Evolutionary conservation across 2,113 vertebrate species (phyloP).

Genomic region (pig (Sus scrofa)): T2T-Sscrofa CM000817.6:112311001-112311500

Average conservation of each 20-base stretch:
- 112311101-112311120: not conserved
- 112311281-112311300: not conserved
- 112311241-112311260: accelerated
- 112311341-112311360: too few relatives aligned
- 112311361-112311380: too few relatives aligned
- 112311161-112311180: too few relatives aligned
- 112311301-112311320: not conserved
- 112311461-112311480: too few relatives aligned
- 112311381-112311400: too few relatives aligned
- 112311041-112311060: not conserved
- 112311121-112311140: not conserved
- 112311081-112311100: not conserved
- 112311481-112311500: too few relatives aligned
- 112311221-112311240: accelerated
- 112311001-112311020: not conserved
- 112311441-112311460: too few relatives aligned
- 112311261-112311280: not conserved
- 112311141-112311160: not conserved
- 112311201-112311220: not conserved
- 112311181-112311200: too few relatives aligned
- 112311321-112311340: not conserved
- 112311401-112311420: too few relatives aligned
- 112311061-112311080: not conserved
- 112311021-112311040: not conserved
- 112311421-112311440: too few relatives aligned